These are phyloP conservation scores for Sapajus apella DNA, from an alignment of 2,113 vertebrate genomes.

Conservation along the genomic window DNA sequence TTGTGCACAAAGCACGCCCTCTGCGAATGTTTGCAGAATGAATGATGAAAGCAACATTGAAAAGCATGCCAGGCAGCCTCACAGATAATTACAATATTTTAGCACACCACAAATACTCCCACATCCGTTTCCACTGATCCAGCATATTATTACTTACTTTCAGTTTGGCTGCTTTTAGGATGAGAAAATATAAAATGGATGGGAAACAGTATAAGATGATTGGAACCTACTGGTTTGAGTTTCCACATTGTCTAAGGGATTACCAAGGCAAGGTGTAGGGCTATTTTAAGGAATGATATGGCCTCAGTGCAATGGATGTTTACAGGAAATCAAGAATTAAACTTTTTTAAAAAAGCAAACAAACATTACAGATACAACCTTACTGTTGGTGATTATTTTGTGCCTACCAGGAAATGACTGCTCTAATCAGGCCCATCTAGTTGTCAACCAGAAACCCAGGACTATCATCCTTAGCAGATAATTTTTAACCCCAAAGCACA, in stretches of 20 bases:
- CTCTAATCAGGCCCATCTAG: background rate
- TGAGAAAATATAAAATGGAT: background rate
- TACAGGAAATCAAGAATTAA: background rate
- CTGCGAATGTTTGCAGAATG: background rate
- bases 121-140: background rate
- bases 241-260: background rate
- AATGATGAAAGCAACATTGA: background rate
- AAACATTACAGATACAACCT: background rate
- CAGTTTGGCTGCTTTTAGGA: slow-evolving; percentile 27
- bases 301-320: background rate
- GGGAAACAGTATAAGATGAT: background rate
- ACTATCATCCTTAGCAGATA: background rate
- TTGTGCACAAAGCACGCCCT: background rate
- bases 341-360: background rate
- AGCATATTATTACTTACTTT: background rate
- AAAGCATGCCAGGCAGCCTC: background rate
- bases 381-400: background rate
- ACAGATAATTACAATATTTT: background rate
- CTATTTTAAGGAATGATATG: background rate
- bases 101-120: background rate
- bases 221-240: background rate
- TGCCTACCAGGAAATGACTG: background rate
- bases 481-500: background rate
- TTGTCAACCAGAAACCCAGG: background rate
- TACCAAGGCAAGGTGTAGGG: background rate